Percentiles rank a stretch among this genome's conserved stretches.
phyloP scores from a whole-genome alignment of 2,797 vertebrate species.

The Paratrypauchen microcephalus region DNA sequence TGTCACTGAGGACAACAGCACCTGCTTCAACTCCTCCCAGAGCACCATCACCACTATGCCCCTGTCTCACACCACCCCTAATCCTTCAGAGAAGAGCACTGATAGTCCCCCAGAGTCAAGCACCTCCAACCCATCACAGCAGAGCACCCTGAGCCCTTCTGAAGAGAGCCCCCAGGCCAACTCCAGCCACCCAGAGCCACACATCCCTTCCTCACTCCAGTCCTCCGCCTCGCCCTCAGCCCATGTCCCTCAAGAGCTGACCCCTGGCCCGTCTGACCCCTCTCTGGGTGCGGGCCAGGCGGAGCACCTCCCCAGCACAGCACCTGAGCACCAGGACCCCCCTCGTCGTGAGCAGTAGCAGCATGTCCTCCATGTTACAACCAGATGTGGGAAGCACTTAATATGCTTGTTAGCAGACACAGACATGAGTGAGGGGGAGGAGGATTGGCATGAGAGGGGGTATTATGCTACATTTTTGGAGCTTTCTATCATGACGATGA shows the following conservation, averaged over 20 bases:
- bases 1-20: not conserved
- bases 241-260: slow-evolving; percentile 19
- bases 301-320: slow-evolving; percentile 43
- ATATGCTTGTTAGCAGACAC: not conserved
- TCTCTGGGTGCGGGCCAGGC: slow-evolving; percentile 21
- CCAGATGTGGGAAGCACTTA: not conserved
- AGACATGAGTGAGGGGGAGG: not conserved
- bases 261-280: slow-evolving; percentile 31
- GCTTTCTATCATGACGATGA: too few species aligned
- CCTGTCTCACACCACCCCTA: slow-evolving; percentile 22
- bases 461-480: too few species aligned
- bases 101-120: too few species aligned
- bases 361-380: not conserved
- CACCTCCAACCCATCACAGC: not conserved
- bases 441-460: too few species aligned
- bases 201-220: not conserved
- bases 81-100: not conserved
- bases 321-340: slow-evolving; percentile 18
- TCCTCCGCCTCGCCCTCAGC: not conserved
- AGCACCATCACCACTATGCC: not conserved
- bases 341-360: slow-evolving; percentile 41
- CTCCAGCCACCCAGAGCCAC: not conserved
- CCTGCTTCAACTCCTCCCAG: slow-evolving; percentile 32
- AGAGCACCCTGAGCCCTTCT: not conserved
- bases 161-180: not conserved